phyloP scores from a whole-genome alignment of 64 coral and sea anemone species.

The Astreopora myriophthalma region DNA sequence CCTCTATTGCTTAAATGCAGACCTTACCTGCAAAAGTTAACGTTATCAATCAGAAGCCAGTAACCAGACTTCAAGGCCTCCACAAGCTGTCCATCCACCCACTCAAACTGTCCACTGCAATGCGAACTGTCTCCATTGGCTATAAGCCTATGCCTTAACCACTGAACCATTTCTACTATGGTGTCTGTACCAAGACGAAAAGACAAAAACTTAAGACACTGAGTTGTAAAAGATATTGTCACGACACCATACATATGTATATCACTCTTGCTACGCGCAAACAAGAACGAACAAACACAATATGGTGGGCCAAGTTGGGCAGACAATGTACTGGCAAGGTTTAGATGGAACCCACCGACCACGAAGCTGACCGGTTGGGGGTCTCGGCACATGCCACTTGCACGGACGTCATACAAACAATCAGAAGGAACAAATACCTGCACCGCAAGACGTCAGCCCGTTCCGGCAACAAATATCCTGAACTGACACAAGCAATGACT shows the following conservation, averaged over 20 bases:
- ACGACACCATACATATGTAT: too few species aligned
- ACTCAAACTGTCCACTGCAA: constrained; percentile 94
- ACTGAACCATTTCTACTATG: background rate
- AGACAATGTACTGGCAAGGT: too few species aligned
- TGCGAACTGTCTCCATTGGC: constrained; percentile 77
- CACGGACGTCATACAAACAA: background rate
- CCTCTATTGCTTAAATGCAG: too few species aligned
- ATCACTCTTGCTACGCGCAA: too few species aligned
- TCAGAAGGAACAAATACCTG: background rate
- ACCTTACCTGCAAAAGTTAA: constrained; percentile 97
- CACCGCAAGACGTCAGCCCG: background rate
- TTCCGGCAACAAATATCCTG: background rate
- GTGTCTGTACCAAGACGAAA: background rate
- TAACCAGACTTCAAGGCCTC: constrained; percentile 83
- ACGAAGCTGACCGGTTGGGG: too few species aligned
- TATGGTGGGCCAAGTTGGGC: too few species aligned
- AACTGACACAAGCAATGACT: background rate
- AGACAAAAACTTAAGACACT: background rate
- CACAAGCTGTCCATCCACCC: constrained; percentile 95
- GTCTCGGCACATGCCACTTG: too few species aligned
- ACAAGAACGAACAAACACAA: too few species aligned
- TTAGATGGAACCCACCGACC: too few species aligned
- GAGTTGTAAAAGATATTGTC: too few species aligned
- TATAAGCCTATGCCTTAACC: constrained; percentile 32
- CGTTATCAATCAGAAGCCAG: constrained; percentile 99